A percentile compares a stretch with the other conserved stretches of the same genome.
These are phyloP conservation scores for Drosophila peninsularis DNA, from an alignment of 2,888 invertebrate genomes.

Conservation along the genomic window DNA sequence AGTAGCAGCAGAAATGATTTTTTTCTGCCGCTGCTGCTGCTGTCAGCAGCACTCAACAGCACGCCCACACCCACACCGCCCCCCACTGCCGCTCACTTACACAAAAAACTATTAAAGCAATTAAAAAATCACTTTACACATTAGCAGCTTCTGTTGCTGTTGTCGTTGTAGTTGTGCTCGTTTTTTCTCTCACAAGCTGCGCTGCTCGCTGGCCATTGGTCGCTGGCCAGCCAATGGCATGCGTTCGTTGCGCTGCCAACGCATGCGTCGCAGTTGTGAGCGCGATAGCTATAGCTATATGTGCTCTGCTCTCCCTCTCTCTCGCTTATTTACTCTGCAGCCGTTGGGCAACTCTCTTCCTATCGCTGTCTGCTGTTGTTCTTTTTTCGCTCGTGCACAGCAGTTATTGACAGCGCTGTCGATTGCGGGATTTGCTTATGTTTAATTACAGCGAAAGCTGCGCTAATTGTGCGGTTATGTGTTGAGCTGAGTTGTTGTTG, in stretches of 20 bases:
- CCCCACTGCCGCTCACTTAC: conserved; percentile 8
- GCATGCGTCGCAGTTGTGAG: conserved; percentile 56
- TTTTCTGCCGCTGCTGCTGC: conserved; percentile 16
- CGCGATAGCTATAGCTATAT: conserved; percentile 34
- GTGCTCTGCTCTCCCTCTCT: conserved; percentile 32
- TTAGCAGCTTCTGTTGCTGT: conserved; percentile 48
- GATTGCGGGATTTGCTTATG: conserved; percentile 49
- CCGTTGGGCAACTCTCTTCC: conserved; percentile 44
- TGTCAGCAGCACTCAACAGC: conserved; percentile 52
- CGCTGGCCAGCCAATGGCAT: conserved; percentile 31
- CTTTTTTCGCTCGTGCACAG: background rate
- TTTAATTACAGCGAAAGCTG: conserved; percentile 54
- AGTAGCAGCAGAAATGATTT: conserved; percentile 30
- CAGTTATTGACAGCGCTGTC: conserved; percentile 52
- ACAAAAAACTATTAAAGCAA: conserved; percentile 69
- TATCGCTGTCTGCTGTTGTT: background rate
- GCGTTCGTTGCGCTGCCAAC: conserved; percentile 43
- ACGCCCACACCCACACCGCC: conserved; percentile 22
- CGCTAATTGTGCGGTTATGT: conserved; percentile 57
- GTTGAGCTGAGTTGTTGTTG: conserved; percentile 16
- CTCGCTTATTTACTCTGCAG: conserved; percentile 49
- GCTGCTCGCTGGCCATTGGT: conserved; percentile 44
- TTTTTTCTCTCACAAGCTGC: conserved; percentile 5
- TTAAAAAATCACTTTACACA: conserved; percentile 77
- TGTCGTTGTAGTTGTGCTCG: background rate